A percentile compares a stretch with the other conserved stretches of the same genome.
These are phyloP conservation scores for Sphaerodactylus townsendi DNA, from an alignment of 2,113 vertebrate genomes.

Conservation along the genomic window DNA sequence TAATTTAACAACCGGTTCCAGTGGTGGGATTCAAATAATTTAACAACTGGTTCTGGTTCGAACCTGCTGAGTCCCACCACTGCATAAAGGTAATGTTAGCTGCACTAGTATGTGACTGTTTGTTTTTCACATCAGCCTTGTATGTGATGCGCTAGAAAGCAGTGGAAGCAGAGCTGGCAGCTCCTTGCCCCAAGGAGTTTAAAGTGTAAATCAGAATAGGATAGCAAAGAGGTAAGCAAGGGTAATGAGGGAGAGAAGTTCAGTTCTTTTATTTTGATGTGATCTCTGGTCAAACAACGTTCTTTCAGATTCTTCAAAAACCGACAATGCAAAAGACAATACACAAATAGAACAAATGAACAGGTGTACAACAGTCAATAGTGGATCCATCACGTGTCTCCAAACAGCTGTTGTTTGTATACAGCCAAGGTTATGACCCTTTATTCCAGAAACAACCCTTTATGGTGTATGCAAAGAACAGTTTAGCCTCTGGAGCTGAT, in stretches of 20 bases:
- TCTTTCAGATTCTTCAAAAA: background rate
- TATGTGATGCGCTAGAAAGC: background rate
- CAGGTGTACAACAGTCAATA: background rate
- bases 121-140: background rate
- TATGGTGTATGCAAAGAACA: background rate
- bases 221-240: background rate
- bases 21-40: too few species aligned
- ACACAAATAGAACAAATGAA: background rate
- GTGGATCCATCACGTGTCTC: background rate
- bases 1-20: too few species aligned
- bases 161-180: background rate
- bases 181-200: background rate
- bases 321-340: background rate
- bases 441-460: background rate
- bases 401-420: background rate
- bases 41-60: too few species aligned
- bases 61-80: too few species aligned
- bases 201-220: background rate
- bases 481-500: background rate
- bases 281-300: background rate
- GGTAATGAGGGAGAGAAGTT: background rate
- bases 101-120: background rate
- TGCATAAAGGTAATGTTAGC: background rate
- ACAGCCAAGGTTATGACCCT: background rate
- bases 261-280: background rate